Percentiles rank a stretch among this genome's conserved stretches.
phyloP scores from a whole-genome alignment of 2,797 vertebrate species.

The Myoxocephalus aenaeus region DNA sequence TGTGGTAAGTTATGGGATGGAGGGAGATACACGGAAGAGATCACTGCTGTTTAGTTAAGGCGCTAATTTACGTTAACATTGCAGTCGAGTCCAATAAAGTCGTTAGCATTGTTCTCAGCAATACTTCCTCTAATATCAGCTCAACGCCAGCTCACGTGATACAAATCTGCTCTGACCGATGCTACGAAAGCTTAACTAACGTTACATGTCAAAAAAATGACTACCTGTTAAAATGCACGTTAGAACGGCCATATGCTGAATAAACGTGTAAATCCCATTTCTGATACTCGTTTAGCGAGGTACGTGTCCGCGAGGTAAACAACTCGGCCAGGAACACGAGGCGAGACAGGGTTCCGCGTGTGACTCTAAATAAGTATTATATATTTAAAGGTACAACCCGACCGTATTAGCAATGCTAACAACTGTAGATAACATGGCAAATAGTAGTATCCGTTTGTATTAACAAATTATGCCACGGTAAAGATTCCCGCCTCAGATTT shows the following conservation, averaged over 20 bases:
- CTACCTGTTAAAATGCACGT: background rate
- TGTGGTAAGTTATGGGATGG: background rate
- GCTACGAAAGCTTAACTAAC: background rate
- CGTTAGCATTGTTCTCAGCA: slow-evolving; percentile 44
- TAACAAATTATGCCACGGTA: background rate
- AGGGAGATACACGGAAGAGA: background rate
- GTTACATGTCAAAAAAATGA: background rate
- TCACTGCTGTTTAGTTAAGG: background rate
- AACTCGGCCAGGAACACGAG: slow-evolving; percentile 26
- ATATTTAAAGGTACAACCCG: fast-evolving
- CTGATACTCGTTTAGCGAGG: background rate
- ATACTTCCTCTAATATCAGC: background rate
- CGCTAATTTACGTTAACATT: slow-evolving; percentile 6
- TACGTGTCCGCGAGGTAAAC: slow-evolving; percentile 19
- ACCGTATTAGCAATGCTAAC: background rate
- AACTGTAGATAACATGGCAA: fast-evolving
- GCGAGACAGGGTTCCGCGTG: slow-evolving; percentile 47
- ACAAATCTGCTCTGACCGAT: background rate
- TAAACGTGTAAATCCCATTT: background rate
- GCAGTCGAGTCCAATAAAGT: background rate
- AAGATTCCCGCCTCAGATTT: background rate
- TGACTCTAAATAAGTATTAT: fast-evolving
- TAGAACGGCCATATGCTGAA: fast-evolving
- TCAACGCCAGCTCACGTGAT: background rate
- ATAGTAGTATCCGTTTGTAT: background rate